phyloP scores from a whole-genome alignment of 2,113 vertebrate species.

The Phasianus colchicus region DNA sequence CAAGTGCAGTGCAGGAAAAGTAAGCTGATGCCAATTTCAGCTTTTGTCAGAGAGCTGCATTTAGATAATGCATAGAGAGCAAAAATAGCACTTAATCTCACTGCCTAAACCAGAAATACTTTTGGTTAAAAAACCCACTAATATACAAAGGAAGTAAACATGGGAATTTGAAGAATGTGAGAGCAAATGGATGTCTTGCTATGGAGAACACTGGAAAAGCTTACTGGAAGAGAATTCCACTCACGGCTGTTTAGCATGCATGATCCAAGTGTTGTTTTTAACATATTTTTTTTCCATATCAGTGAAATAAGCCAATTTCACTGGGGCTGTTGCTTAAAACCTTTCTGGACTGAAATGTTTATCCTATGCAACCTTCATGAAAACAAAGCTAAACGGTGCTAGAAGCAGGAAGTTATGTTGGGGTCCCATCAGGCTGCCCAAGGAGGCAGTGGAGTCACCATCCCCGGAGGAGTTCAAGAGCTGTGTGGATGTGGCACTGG shows the following conservation, averaged over 20 bases:
- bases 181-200: not conserved
- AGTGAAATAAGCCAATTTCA: not conserved
- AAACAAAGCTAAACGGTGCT: not conserved
- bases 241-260: not conserved
- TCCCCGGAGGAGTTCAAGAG: too few relatives aligned
- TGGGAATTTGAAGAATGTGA: not conserved
- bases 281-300: not conserved
- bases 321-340: not conserved
- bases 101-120: not conserved
- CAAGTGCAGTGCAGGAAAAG: not conserved
- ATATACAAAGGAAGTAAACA: not conserved
- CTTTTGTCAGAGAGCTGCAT: not conserved
- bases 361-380: not conserved
- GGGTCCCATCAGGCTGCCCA: not conserved
- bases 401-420: not conserved
- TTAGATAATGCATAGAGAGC: not conserved
- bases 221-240: not conserved
- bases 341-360: not conserved
- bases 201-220: not conserved
- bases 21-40: not conserved
- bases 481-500: too few relatives aligned
- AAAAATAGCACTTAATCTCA: not conserved
- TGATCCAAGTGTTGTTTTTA: not conserved
- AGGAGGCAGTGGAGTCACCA: too few relatives aligned
- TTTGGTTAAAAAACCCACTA: not conserved